Evolutionary conservation across 2,888 invertebrate species (phyloP).

Genomic region (Fragum fragum): DNA sequence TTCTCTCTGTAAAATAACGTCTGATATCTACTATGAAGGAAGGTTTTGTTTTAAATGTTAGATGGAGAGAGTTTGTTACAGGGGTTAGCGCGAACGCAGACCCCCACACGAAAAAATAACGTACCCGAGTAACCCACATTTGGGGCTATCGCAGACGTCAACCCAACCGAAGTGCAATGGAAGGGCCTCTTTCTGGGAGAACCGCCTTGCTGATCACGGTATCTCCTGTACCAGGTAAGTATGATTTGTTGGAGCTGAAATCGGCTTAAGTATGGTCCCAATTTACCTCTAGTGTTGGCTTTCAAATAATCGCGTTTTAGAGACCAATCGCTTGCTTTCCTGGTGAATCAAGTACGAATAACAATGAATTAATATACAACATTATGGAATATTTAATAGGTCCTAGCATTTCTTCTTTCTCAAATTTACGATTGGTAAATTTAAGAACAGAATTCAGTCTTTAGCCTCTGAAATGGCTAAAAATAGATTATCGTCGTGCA

Average conservation of each 20-base stretch:
- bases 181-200: slow-evolving; percentile 91
- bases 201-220: slow-evolving; percentile 92
- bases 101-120: slow-evolving; percentile 73
- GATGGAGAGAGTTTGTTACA: not conserved
- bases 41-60: not conserved
- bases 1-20: too few species aligned
- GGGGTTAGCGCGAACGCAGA: slow-evolving; percentile 76
- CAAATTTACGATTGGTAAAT: not conserved
- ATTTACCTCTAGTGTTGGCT: not conserved
- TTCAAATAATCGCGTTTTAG: not conserved
- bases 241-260: slow-evolving; percentile 53
- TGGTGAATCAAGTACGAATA: not conserved
- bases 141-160: slow-evolving; percentile 90
- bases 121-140: slow-evolving; percentile 74
- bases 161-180: slow-evolving; percentile 92
- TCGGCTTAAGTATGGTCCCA: not conserved
- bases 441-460: not conserved
- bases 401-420: not conserved
- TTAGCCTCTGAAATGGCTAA: too few species aligned
- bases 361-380: not conserved
- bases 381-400: not conserved
- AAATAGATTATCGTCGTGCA: too few species aligned
- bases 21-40: too few species aligned
- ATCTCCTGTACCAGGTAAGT: slow-evolving; percentile 92
- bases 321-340: not conserved